phyloP scores from a whole-genome alignment of 2,888 invertebrate genomes.

The Ophion ventricosus region DNA sequence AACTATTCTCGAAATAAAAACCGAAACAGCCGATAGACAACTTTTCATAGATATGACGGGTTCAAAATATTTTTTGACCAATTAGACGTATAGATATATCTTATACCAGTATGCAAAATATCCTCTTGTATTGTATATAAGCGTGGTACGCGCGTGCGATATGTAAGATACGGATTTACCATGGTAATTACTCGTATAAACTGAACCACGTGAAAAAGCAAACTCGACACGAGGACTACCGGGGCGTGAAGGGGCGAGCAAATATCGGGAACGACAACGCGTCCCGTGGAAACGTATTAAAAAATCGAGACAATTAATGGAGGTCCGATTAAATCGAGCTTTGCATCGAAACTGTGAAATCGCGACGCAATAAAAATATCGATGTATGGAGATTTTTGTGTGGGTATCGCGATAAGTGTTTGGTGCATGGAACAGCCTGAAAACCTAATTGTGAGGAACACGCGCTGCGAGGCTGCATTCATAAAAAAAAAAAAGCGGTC shows the following conservation, averaged over 20 bases:
- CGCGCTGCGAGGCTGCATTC: background rate
- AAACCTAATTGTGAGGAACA: background rate
- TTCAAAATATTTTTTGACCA: background rate
- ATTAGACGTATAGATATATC: background rate
- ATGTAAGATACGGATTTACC: constrained; percentile 17
- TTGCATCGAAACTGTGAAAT: background rate
- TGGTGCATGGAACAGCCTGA: background rate
- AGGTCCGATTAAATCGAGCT: constrained; percentile 3
- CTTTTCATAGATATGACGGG: background rate
- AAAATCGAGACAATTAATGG: background rate
- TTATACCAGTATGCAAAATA: constrained; percentile 19
- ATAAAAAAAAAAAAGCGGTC: background rate
- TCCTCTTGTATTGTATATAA: constrained; percentile 38
- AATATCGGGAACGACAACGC: background rate
- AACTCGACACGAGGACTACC: background rate
- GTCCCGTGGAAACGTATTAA: background rate
- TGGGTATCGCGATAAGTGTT: background rate
- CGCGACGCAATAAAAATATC: background rate
- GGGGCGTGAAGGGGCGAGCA: background rate
- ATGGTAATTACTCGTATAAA: constrained; percentile 23
- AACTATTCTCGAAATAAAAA: background rate
- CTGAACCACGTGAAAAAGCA: background rate
- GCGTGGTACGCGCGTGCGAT: constrained; percentile 8
- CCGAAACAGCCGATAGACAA: background rate
- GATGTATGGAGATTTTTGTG: background rate